A percentile compares a stretch with the other conserved stretches of the same genome.
Conservation (phyloP, 1,140 invertebrate species). For the Aphelinus certus region DNA sequence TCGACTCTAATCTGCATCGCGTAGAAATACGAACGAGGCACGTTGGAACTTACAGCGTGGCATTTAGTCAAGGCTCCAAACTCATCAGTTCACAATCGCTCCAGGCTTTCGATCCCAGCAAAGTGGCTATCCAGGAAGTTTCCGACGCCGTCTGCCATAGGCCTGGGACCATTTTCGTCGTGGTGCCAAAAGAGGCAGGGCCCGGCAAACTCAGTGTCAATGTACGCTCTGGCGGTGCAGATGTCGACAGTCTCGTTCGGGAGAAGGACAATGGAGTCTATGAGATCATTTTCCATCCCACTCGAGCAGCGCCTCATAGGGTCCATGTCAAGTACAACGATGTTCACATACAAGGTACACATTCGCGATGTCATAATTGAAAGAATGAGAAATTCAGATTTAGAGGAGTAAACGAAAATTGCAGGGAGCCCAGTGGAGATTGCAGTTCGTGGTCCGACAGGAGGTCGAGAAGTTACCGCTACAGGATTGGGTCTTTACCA, state of each 20-base stretch:
- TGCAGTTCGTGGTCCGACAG: constrained; percentile 95
- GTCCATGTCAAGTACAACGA: constrained; percentile 69
- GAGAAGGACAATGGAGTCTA: constrained; percentile 76
- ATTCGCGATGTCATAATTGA: background rate
- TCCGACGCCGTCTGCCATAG: constrained; percentile 84
- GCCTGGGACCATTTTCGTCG: constrained; percentile 81
- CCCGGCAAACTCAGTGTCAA: constrained; percentile 82
- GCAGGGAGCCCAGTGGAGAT: constrained; percentile 91
- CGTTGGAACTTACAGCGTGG: constrained; percentile 73
- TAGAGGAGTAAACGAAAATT: constrained; percentile 41
- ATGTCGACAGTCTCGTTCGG: constrained; percentile 83
- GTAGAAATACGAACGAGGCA: constrained; percentile 66
- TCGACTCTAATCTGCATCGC: constrained; percentile 57
- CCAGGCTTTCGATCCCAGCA: constrained; percentile 86
- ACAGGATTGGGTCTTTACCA: constrained; percentile 85
- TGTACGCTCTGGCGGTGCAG: constrained; percentile 80
- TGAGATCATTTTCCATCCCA: constrained; percentile 88
- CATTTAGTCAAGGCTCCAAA: constrained; percentile 67
- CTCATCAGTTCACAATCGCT: constrained; percentile 74
- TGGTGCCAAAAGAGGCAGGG: constrained; percentile 80
- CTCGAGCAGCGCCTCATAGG: constrained; percentile 81
- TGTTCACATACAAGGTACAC: constrained; percentile 59
- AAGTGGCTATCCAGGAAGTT: constrained; percentile 81
- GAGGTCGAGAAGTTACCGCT: constrained; percentile 83
- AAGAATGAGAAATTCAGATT: background rate